phyloP scores from a whole-genome alignment of 2,113 vertebrate genomes.

The Suncus etruscus region DNA sequence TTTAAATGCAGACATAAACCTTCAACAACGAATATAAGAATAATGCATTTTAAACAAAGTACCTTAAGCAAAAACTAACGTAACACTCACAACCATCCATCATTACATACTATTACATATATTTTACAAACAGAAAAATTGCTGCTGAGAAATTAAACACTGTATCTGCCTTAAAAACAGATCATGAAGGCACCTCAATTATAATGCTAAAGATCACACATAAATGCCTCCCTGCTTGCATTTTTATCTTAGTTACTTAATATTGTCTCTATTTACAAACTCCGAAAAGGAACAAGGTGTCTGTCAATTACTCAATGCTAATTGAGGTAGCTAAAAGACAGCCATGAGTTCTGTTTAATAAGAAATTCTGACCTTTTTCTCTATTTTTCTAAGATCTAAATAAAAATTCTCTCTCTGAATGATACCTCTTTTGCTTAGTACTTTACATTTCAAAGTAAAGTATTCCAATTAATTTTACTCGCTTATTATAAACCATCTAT shows the following conservation, averaged over 20 bases:
- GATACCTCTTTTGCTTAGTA: background rate
- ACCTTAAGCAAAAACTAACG: slow-evolving; percentile 18
- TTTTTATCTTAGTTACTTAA: slow-evolving; percentile 35
- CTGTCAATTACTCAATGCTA: background rate
- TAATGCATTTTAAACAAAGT: slow-evolving; percentile 37
- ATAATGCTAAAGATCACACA: background rate
- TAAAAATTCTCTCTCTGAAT: slow-evolving; percentile 5
- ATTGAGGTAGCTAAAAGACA: background rate
- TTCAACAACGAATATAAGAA: background rate
- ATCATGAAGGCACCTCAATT: background rate
- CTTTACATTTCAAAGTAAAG: slow-evolving; percentile 39
- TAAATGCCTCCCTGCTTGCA: background rate
- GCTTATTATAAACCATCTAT: background rate
- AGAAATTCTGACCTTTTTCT: background rate
- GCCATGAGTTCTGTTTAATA: background rate
- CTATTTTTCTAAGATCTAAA: slow-evolving; percentile 26
- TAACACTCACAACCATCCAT: background rate
- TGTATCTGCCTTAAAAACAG: background rate
- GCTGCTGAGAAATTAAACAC: slow-evolving; percentile 3
- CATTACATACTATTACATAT: background rate
- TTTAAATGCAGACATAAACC: background rate
- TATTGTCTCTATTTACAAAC: slow-evolving; percentile 20
- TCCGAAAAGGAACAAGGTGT: background rate
- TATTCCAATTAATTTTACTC: slow-evolving; percentile 8
- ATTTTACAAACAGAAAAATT: slow-evolving; percentile 23